phyloP scores from a whole-genome alignment of 2,113 vertebrate species.

The Camelus bactrianus region DNA sequence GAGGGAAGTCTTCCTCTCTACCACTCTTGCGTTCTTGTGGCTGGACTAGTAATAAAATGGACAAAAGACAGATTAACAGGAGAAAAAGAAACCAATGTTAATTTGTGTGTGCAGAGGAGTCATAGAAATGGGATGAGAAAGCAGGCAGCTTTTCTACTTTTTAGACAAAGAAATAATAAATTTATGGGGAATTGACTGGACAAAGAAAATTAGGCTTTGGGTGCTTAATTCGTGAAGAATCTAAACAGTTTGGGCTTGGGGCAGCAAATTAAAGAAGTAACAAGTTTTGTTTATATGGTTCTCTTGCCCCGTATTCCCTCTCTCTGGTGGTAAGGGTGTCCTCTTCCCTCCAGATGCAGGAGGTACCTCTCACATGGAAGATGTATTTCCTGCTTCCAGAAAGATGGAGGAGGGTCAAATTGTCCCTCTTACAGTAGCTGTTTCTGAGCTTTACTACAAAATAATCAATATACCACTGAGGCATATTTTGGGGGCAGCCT shows the following conservation, averaged over 20 bases:
- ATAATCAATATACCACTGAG: neutral
- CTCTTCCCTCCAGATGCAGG: too few relatives aligned
- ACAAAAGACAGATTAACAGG: neutral
- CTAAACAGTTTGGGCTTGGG: neutral
- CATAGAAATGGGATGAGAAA: neutral
- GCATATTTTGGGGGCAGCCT: neutral
- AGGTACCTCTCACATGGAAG: neutral
- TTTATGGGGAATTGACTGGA: neutral
- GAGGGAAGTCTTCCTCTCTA: neutral
- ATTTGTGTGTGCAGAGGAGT: neutral
- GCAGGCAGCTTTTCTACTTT: too few relatives aligned
- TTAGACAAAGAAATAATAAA: neutral
- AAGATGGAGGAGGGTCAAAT: neutral
- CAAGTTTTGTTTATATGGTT: neutral
- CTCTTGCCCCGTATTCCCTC: neutral
- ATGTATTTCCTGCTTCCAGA: neutral
- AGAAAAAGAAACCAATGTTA: neutral
- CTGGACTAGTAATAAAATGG: neutral
- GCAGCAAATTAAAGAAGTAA: neutral
- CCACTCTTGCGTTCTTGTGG: neutral
- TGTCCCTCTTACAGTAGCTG: neutral
- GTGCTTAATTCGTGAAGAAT: neutral
- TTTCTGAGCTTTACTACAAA: neutral
- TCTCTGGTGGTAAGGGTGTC: too few relatives aligned
- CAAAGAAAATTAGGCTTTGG: neutral